These are phyloP conservation scores for Myripristis jacobus DNA, from an alignment of 2,797 vertebrate genomes.

Conservation along the genomic window DNA sequence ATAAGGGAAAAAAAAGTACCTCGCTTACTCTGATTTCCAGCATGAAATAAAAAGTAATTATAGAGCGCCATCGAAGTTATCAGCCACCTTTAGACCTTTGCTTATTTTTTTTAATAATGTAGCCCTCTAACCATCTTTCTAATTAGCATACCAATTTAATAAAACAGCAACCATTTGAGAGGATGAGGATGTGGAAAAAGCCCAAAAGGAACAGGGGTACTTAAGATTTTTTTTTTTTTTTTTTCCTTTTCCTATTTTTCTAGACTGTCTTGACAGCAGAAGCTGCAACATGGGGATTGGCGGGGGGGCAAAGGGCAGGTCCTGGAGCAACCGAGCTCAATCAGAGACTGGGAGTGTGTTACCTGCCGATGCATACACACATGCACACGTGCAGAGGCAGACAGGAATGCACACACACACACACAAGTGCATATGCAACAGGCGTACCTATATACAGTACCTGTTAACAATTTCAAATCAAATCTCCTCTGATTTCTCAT, in stretches of 20 bases:
- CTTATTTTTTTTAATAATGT: too few relatives aligned
- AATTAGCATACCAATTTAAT: slow-evolving; percentile 27
- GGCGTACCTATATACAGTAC: not conserved
- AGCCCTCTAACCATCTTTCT: not conserved
- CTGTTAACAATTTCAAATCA: slow-evolving; percentile 26
- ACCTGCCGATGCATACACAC: not conserved
- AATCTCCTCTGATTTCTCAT: slow-evolving; percentile 6
- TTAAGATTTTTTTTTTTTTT: slow-evolving; percentile 1
- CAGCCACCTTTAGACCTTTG: too few relatives aligned
- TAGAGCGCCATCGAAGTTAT: too few relatives aligned
- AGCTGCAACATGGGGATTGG: slow-evolving; percentile 11
- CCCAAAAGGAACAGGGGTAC: slow-evolving; percentile 10
- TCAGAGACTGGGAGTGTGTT: slow-evolving; percentile 3
- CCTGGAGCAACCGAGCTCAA: slow-evolving; percentile 20
- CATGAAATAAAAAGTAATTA: too few relatives aligned
- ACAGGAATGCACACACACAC: not conserved
- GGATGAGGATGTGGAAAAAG: slow-evolving; percentile 7
- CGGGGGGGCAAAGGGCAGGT: slow-evolving; percentile 45
- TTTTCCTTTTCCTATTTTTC: slow-evolving; percentile 56
- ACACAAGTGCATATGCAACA: not conserved
- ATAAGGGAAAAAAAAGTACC: too few relatives aligned
- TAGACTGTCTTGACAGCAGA: slow-evolving; percentile 31
- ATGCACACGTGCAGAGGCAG: not conserved
- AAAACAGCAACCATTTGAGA: slow-evolving; percentile 20
- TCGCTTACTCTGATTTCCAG: too few relatives aligned